Evolutionary conservation across 2,888 invertebrate species (phyloP).

Genomic region (Himalopsyche anomala): DNA sequence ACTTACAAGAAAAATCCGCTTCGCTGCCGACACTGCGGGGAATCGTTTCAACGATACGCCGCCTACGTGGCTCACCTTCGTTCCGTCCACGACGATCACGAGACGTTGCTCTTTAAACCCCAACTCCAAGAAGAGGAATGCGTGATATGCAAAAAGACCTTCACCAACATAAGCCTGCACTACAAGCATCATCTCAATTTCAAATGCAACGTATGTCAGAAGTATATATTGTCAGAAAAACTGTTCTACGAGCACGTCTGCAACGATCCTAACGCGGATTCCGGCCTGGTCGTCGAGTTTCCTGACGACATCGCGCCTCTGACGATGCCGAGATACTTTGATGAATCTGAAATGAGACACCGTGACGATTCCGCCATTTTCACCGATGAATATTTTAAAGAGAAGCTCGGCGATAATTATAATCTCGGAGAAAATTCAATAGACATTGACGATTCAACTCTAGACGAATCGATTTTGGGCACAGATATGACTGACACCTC

Average conservation of each 20-base stretch:
- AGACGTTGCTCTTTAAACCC: slow-evolving; percentile 74
- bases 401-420: background rate
- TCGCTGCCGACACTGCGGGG: slow-evolving; percentile 73
- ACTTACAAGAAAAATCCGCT: slow-evolving; percentile 75
- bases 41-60: slow-evolving; percentile 74
- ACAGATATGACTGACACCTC: slow-evolving; percentile 49
- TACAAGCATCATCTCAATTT: slow-evolving; percentile 79
- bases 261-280: slow-evolving; percentile 71
- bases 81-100: slow-evolving; percentile 70
- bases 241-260: slow-evolving; percentile 72
- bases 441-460: slow-evolving; percentile 55
- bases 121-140: slow-evolving; percentile 76
- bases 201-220: slow-evolving; percentile 74
- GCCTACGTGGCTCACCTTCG: slow-evolving; percentile 75
- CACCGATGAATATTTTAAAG: background rate
- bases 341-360: slow-evolving; percentile 44
- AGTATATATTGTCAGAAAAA: slow-evolving; percentile 73
- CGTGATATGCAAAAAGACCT: slow-evolving; percentile 78
- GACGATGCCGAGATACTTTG: slow-evolving; percentile 64
- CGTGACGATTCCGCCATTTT: background rate
- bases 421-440: slow-evolving; percentile 36
- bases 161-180: slow-evolving; percentile 80
- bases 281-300: slow-evolving; percentile 72
- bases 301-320: slow-evolving; percentile 70
- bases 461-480: slow-evolving; percentile 51